phyloP scores from a whole-genome alignment of 1,140 invertebrate species.

The Cyrtorhinus lividipennis region DNA sequence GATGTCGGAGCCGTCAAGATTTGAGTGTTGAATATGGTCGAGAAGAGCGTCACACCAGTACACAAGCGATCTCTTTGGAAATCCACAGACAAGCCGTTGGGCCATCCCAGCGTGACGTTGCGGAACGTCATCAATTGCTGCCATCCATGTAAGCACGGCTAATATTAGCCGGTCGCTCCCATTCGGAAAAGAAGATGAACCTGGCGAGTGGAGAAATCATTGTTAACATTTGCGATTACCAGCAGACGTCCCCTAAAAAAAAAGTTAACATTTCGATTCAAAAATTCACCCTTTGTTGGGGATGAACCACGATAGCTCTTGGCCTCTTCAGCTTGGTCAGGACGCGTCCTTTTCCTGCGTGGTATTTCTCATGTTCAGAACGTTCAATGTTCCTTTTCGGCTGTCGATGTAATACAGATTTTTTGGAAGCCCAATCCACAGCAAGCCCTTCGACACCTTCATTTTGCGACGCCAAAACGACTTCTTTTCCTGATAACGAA shows the following conservation, averaged over 20 bases:
- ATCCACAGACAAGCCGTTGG: conserved; percentile 88
- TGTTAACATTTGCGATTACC: too few relatives aligned
- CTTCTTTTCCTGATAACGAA: conserved; percentile 50
- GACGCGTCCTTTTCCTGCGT: conserved; percentile 67
- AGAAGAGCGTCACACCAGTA: conserved; percentile 93
- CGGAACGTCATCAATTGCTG: conserved; percentile 72
- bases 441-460: conserved; percentile 94
- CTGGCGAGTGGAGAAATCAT: conserved; percentile 25
- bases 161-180: conserved; percentile 91
- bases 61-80: conserved; percentile 65
- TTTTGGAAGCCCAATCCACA: conserved; percentile 92
- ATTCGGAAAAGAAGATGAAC: conserved; percentile 88
- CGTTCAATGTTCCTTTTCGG: conserved; percentile 86
- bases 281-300: conserved; percentile 75
- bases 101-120: conserved; percentile 88
- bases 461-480: conserved; percentile 88
- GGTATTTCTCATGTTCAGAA: conserved; percentile 72
- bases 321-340: conserved; percentile 81
- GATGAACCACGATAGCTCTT: conserved; percentile 89
- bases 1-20: conserved; percentile 85
- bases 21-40: conserved; percentile 91
- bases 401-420: conserved; percentile 98
- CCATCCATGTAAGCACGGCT: conserved; percentile 81
- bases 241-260: too few relatives aligned
- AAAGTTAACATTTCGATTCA: too few relatives aligned